A percentile compares a stretch with the other conserved stretches of the same genome.
Conservation (phyloP, 2,888 invertebrate genomes). For the Cephus sareptanus region DNA sequence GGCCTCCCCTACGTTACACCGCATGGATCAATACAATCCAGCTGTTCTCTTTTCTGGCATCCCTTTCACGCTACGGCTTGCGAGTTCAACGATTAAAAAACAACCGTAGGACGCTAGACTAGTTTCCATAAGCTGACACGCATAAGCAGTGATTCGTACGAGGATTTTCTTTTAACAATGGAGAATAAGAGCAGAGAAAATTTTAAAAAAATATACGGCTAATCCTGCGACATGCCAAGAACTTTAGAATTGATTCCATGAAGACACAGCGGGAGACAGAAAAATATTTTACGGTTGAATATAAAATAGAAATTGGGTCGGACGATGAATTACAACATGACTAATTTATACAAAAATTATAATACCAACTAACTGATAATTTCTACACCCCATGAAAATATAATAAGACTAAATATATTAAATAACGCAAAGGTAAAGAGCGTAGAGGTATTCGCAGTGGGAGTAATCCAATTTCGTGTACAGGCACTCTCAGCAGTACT, state of each 20-base stretch:
- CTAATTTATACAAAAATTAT: neutral
- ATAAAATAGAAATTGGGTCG: neutral
- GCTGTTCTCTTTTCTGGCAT: conserved; percentile 60
- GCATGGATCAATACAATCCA: conserved; percentile 62
- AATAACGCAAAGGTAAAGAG: neutral
- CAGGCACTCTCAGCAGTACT: neutral
- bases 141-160: neutral
- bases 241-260: neutral
- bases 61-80: conserved; percentile 30
- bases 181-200: neutral
- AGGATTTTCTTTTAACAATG: neutral
- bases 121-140: neutral
- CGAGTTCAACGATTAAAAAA: neutral
- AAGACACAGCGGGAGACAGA: neutral
- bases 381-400: neutral
- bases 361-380: neutral
- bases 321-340: neutral
- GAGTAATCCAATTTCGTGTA: conserved; percentile 22
- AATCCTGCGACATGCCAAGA: neutral
- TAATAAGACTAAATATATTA: neutral
- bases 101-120: neutral
- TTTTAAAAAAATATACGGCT: neutral
- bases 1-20: conserved; percentile 49
- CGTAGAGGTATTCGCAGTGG: conserved; percentile 16
- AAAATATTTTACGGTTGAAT: neutral